A percentile compares a stretch with the other conserved stretches of the same genome.
These are phyloP conservation scores for Mionectes macconnelli DNA, from an alignment of 2,113 vertebrate genomes.

Conservation along the genomic window DNA sequence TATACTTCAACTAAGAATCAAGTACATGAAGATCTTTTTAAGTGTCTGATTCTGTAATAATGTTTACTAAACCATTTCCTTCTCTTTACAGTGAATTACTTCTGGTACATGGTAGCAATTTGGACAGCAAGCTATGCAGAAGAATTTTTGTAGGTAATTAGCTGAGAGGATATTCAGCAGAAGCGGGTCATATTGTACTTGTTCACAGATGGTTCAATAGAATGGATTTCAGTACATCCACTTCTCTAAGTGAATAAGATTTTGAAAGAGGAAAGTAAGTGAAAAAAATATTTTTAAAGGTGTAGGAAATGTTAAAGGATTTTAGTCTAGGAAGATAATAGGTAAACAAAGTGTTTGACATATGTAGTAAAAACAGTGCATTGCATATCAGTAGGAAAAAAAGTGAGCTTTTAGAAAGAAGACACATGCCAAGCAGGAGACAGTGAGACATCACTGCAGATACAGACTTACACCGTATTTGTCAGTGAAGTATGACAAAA, in stretches of 20 bases:
- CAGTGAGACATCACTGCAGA: not conserved
- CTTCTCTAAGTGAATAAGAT: not conserved
- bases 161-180: slow-evolving; percentile 29
- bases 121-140: slow-evolving; percentile 15
- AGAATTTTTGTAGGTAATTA: slow-evolving; percentile 40
- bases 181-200: slow-evolving; percentile 42
- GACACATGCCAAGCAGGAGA: not conserved
- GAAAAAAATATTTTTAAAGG: not conserved
- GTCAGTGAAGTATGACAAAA: not conserved
- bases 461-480: not conserved
- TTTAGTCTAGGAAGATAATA: not conserved
- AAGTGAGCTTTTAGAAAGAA: not conserved
- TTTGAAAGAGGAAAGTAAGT: not conserved
- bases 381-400: not conserved
- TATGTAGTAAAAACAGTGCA: not conserved
- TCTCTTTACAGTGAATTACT: slow-evolving; percentile 12
- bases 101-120: not conserved
- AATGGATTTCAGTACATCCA: not conserved
- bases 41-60: not conserved
- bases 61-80: slow-evolving; percentile 17
- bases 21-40: not conserved
- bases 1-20: not conserved
- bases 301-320: not conserved
- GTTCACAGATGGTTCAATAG: slow-evolving; percentile 45
- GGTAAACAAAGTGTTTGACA: not conserved